These are phyloP conservation scores for Orchesella cincta DNA, from an alignment of 1,140 invertebrate species.

Conservation along the genomic window DNA sequence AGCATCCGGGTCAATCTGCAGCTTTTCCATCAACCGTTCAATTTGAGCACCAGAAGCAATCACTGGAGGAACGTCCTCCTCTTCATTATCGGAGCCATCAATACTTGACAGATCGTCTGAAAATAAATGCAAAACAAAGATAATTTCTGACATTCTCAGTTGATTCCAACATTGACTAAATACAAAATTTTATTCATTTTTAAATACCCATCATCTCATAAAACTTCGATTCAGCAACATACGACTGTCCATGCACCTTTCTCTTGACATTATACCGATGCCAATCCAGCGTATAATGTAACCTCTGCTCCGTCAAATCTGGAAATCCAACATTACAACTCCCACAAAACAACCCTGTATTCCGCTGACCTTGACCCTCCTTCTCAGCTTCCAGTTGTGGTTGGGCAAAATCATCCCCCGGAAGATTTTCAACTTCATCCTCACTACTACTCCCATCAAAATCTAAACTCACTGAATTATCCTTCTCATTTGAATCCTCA, in stretches of 20 bases:
- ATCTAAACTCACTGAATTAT: not conserved
- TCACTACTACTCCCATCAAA: not conserved
- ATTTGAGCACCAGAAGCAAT: not conserved
- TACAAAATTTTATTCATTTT: no score
- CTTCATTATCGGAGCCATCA: constrained; percentile 63
- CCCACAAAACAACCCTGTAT: constrained; percentile 35
- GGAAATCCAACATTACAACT: constrained; percentile 46
- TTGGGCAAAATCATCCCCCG: not conserved
- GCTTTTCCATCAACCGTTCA: constrained; percentile 51
- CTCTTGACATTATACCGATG: constrained; percentile 73
- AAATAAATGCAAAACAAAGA: constrained; percentile 39
- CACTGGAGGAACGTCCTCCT: constrained; percentile 12
- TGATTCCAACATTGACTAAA: no score
- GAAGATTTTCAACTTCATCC: not conserved
- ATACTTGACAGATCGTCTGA: constrained; percentile 74
- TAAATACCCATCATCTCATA: constrained; percentile 53
- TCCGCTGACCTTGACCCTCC: not conserved
- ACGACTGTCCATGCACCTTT: constrained; percentile 61
- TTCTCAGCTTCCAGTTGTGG: not conserved
- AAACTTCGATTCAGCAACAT: constrained; percentile 65
- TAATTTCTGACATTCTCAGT: constrained; percentile 22
- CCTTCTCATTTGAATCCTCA: not conserved
- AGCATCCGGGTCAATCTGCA: constrained; percentile 57
- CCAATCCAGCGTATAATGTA: constrained; percentile 72
- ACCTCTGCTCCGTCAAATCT: constrained; percentile 55